Evolutionary conservation across 2,113 vertebrate species (phyloP).

Genomic region (Ellobius talpinus): DNA sequence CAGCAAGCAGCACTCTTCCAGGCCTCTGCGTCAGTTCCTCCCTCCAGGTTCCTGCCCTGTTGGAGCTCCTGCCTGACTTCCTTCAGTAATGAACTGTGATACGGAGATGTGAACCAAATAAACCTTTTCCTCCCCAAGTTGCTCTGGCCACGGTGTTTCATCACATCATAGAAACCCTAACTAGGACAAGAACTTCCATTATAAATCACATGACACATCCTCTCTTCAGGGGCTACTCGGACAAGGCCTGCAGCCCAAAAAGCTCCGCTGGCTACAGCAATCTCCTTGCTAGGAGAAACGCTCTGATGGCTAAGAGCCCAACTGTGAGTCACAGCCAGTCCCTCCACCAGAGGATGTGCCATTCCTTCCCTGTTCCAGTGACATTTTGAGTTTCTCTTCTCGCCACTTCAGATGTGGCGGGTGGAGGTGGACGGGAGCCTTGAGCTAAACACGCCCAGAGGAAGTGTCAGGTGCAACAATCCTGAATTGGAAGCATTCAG

Average conservation of each 20-base stretch:
- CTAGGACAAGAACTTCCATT: not conserved
- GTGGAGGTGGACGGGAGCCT: slow-evolving; percentile 45
- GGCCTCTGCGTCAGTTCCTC: not conserved
- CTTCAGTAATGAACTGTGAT: not conserved
- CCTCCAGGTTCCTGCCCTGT: not conserved
- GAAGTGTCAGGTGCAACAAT: slow-evolving; percentile 54
- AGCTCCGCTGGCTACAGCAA: not conserved
- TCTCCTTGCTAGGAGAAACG: not conserved
- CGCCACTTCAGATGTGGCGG: not conserved
- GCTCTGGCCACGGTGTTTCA: not conserved
- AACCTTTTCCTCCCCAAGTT: not conserved
- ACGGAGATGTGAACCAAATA: not conserved
- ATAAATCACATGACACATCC: accelerated
- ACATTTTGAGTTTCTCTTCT: slow-evolving; percentile 17
- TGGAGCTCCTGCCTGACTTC: not conserved
- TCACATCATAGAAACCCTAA: not conserved
- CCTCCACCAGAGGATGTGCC: not conserved
- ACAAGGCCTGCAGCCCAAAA: not conserved
- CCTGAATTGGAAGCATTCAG: not conserved
- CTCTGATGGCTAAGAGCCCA: not conserved
- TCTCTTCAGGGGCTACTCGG: not conserved
- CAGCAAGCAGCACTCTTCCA: not conserved
- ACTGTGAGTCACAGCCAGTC: not conserved
- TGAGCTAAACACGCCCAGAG: not conserved
- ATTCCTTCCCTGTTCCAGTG: not conserved